phyloP scores from a whole-genome alignment of 2,888 invertebrate species.

The Yponomeuta evonymella region DNA sequence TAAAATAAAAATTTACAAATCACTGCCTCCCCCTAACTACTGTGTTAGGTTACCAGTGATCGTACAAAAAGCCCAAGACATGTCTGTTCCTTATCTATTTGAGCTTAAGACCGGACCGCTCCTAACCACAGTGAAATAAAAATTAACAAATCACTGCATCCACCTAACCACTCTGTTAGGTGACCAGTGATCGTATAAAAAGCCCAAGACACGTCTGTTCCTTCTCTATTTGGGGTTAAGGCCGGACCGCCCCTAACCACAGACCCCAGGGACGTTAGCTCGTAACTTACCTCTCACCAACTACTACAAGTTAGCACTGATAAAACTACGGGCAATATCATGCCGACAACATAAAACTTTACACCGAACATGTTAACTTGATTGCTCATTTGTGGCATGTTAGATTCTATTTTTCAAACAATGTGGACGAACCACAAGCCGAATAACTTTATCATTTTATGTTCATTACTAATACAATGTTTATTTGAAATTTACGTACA shows the following conservation, averaged over 20 bases:
- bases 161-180: too few relatives aligned
- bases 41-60: too few relatives aligned
- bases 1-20: too few relatives aligned
- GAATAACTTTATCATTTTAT: not conserved
- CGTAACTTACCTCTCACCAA: constrained; percentile 30
- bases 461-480: not conserved
- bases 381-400: not conserved
- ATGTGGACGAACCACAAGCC: not conserved
- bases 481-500: constrained; percentile 9
- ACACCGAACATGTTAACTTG: not conserved
- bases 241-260: constrained; percentile 27
- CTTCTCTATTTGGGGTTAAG: constrained; percentile 7
- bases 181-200: not conserved
- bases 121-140: too few relatives aligned
- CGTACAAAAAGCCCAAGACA: too few relatives aligned
- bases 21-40: too few relatives aligned
- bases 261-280: constrained; percentile 32
- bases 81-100: too few relatives aligned
- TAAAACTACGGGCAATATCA: constrained; percentile 17
- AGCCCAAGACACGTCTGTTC: not conserved
- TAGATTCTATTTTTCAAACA: not conserved
- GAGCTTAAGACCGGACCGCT: too few relatives aligned
- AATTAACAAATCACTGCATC: too few relatives aligned
- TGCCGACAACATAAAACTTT: constrained; percentile 4
- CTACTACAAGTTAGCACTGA: constrained; percentile 26